Base-by-base conservation (phyloP, 1,140 invertebrate species). In the Conus betulinus region DNA sequence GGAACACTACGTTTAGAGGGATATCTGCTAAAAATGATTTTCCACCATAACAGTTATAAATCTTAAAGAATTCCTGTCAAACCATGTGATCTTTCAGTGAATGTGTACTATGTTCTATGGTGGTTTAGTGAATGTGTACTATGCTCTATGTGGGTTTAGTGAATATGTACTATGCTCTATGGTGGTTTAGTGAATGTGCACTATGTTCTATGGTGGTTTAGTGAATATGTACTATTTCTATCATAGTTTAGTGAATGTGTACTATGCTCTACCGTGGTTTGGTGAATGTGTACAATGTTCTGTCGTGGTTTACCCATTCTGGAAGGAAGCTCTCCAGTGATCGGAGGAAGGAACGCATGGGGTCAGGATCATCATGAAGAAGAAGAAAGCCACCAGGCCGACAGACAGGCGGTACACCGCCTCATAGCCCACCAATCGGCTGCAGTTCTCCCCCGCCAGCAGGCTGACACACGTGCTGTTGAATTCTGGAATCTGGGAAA, bases 321-420 rank as follows among this genome's bases (percentile, higher is more conserved):
- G 95, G 55, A 95, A 87, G 51, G 93, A 94, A 5, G 95, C 95
- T 87, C 95, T 90, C 88, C 93, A 95, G 67, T 94, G 93, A 88
- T 93, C 91, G 89, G 95, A 95, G n/a, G 91, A 94, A 13, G 91
- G 92, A 10, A 96, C 93, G 91, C 93, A 94, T 27, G 94, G 89
- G 53, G 95, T 95, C n/a, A 95, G 53, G 0, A 95, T 10, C 89
- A 94, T 92, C 79, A 96, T 90, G 57, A 95, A 76, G 53, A 95
- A 92, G 89, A 94, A 93, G 86, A 95, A 96, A 2, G 92, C 92
- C 23, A 95, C 93, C 83, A 96, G 92, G 20, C 94, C 95, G 60
- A 96, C 93, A 88, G 95, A 94, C 52, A 96, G 87, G 87, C 95
- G 91, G 88, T 96, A 96, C 17, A 96, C 95, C 67, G 95, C 95